A percentile compares a stretch with the other conserved stretches of the same genome.
These are phyloP conservation scores for Spodoptera frugiperda DNA, from an alignment of 1,140 invertebrate genomes.

Conservation along the genomic window DNA sequence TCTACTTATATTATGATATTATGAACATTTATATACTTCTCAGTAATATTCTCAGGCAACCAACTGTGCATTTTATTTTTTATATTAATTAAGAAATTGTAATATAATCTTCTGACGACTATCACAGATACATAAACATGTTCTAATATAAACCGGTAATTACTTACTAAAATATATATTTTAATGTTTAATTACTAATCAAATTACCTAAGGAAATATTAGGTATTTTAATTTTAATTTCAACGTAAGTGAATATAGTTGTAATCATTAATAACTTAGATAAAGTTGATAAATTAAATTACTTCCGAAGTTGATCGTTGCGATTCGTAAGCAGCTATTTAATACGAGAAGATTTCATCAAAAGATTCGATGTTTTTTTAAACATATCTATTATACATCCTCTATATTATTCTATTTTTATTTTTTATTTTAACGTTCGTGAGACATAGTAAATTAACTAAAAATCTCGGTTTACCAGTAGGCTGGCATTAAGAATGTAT, in stretches of 20 bases:
- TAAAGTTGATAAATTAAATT: conserved; percentile 6
- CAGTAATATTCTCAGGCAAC: too few species aligned
- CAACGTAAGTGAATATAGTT: background rate
- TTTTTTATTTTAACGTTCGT: too few species aligned
- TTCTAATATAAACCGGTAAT: conserved; percentile 3
- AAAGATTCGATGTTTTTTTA: background rate
- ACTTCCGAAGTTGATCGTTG: background rate
- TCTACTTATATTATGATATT: too few species aligned
- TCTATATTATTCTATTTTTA: too few species aligned
- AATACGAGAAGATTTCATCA: too few species aligned
- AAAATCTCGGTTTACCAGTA: too few species aligned
- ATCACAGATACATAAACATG: background rate
- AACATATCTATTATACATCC: too few species aligned
- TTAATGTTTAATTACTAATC: background rate
- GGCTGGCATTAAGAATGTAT: too few species aligned
- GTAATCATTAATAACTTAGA: background rate
- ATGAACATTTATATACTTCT: too few species aligned
- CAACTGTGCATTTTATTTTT: too few species aligned
- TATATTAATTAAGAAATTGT: too few species aligned
- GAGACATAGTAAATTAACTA: too few species aligned
- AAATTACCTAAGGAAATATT: background rate
- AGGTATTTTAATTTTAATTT: background rate
- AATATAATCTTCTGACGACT: background rate
- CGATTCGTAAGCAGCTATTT: background rate
- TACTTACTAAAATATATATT: background rate